These are phyloP conservation scores for Fulmarus glacialis DNA, from an alignment of 2,113 vertebrate species.

Conservation along the genomic window DNA sequence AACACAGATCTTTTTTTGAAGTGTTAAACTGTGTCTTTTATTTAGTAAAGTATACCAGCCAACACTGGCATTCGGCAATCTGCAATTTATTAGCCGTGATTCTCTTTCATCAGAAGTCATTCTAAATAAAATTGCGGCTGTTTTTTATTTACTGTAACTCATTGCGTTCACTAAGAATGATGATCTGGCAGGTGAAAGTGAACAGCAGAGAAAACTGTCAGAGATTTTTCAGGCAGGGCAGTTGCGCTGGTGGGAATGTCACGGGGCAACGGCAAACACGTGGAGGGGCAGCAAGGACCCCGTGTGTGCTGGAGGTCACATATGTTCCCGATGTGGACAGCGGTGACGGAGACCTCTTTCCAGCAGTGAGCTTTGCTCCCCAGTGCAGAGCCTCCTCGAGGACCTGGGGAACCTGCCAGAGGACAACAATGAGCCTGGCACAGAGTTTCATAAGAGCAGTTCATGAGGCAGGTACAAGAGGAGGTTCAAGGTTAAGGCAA, in stretches of 20 bases:
- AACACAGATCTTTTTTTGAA: background rate
- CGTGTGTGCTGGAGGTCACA: fast-evolving
- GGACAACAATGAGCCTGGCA: background rate
- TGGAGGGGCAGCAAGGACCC: background rate
- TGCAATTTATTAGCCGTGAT: background rate
- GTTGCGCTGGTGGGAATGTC: background rate
- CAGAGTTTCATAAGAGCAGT: background rate
- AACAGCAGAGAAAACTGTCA: background rate
- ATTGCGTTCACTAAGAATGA: background rate
- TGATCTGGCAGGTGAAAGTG: conserved; percentile 5
- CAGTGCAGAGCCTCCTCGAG: background rate
- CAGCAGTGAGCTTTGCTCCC: background rate
- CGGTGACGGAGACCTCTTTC: background rate
- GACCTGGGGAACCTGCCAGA: background rate
- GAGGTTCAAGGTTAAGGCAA: background rate
- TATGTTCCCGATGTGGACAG: fast-evolving
- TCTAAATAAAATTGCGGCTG: background rate
- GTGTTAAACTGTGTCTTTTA: conserved; percentile 21
- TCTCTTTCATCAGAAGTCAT: background rate
- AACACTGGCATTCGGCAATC: background rate
- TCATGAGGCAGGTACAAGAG: background rate
- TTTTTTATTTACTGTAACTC: conserved; percentile 28
- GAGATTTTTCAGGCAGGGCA: background rate
- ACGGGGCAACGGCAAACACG: fast-evolving
- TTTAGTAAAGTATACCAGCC: background rate